Evolutionary conservation across 1,140 invertebrate species (phyloP).

Genomic region (Augochlora pura): DNA sequence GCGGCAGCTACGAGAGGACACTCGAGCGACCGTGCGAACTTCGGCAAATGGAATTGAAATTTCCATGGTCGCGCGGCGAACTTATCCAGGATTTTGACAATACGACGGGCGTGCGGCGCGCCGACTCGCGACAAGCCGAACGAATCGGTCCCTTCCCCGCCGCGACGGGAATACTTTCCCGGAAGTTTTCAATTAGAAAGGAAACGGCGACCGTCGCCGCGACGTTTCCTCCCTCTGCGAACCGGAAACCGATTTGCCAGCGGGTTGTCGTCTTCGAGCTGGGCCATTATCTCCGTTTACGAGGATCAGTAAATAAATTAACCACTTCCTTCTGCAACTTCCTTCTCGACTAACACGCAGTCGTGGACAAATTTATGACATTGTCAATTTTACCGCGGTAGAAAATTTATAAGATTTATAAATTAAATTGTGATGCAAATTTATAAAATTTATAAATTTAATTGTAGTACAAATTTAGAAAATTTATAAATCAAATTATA

Average conservation of each 20-base stretch:
- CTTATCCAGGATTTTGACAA: background rate
- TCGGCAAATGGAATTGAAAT: conserved; percentile 39
- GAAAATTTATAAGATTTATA: too few relatives aligned
- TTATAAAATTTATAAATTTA: too few relatives aligned
- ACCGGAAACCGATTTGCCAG: conserved; percentile 2
- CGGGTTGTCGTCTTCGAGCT: background rate
- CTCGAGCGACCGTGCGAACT: conserved; percentile 9
- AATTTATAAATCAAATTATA: too few relatives aligned
- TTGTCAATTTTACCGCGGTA: too few relatives aligned
- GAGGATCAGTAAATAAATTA: too few relatives aligned
- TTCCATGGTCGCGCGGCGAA: conserved; percentile 12
- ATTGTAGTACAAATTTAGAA: too few relatives aligned
- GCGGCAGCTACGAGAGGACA: background rate
- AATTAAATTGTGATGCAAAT: too few relatives aligned
- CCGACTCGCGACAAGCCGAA: background rate
- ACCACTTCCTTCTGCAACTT: background rate
- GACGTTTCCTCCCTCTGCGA: background rate
- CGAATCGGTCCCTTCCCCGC: background rate
- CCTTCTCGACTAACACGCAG: background rate
- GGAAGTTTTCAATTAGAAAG: conserved; percentile 32
- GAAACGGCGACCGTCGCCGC: background rate
- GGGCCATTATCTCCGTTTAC: conserved; percentile 9
- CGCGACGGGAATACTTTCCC: background rate
- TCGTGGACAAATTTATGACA: too few relatives aligned
- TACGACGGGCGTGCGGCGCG: background rate